Conservation (phyloP, 2,797 vertebrate species). For the Hipposideros larvatus region DNA sequence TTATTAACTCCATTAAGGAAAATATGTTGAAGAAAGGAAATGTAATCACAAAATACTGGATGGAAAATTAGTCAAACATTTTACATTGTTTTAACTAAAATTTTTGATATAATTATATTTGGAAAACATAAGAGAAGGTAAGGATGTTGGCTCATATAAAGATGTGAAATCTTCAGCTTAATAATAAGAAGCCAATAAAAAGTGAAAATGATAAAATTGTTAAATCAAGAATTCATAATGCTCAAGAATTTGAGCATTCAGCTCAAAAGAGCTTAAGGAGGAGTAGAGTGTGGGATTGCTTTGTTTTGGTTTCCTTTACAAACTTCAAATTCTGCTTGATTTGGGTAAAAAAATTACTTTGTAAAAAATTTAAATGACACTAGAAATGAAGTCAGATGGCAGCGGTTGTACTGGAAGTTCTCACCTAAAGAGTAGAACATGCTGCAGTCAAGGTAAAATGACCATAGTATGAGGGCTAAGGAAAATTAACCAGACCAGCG, state of each 20-base stretch:
- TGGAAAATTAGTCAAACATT: constrained; percentile 18
- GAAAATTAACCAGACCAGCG: neutral
- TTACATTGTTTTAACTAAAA: neutral
- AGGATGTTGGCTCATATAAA: neutral
- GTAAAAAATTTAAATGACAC: neutral
- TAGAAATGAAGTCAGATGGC: neutral
- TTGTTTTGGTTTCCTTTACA: neutral
- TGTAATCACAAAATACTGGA: neutral
- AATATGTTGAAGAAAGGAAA: constrained; percentile 51
- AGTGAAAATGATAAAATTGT: neutral
- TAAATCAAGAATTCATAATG: neutral
- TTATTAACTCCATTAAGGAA: constrained; percentile 21
- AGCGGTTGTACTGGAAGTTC: neutral
- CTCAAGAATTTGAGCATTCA: too few relatives aligned
- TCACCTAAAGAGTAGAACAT: neutral
- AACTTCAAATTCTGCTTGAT: neutral
- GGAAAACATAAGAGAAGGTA: neutral
- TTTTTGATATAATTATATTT: neutral
- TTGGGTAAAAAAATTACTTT: neutral
- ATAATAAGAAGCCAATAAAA: constrained; percentile 27
- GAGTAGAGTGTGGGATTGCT: neutral
- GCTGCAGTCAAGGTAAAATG: neutral
- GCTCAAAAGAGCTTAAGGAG: neutral
- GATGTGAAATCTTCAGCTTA: neutral
- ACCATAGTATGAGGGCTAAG: neutral